Percentiles rank a stretch among this genome's conserved stretches.
Conservation (phyloP, 2,113 vertebrate genomes). For the Athene cunicularia region DNA sequence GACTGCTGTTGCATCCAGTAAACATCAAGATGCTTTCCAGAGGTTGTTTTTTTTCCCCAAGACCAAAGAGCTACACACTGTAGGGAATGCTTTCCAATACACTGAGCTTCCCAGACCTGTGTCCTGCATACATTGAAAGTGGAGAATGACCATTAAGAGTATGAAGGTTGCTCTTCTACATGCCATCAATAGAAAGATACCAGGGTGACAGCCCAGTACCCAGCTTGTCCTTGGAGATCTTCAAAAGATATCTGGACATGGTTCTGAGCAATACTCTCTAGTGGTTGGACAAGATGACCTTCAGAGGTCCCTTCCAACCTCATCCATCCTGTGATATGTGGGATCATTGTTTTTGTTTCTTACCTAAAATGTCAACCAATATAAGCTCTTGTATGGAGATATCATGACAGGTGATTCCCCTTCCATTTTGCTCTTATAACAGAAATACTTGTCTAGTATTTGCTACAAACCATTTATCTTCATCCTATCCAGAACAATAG, state of each 20-base stretch:
- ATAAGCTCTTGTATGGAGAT: not conserved
- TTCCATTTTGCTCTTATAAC: not conserved
- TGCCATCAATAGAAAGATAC: not conserved
- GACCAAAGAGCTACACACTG: not conserved
- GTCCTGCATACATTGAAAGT: fast-evolving
- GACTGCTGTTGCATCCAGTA: not conserved
- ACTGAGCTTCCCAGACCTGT: not conserved
- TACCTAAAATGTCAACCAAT: not conserved
- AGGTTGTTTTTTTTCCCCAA: not conserved
- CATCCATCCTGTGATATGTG: not conserved
- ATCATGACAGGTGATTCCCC: fast-evolving
- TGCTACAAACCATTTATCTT: not conserved
- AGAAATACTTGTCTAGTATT: not conserved
- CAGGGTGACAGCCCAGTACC: not conserved
- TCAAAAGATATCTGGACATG: not conserved
- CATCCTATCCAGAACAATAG: not conserved
- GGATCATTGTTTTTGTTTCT: not conserved
- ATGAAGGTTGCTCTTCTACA: not conserved
- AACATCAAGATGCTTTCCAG: not conserved
- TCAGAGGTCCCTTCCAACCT: not conserved
- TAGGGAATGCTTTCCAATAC: not conserved
- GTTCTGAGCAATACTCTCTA: not conserved
- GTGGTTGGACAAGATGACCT: not conserved
- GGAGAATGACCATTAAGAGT: not conserved
- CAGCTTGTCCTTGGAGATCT: not conserved